phyloP scores from a whole-genome alignment of 1,140 invertebrate species.

The Chymomyza costata region DNA sequence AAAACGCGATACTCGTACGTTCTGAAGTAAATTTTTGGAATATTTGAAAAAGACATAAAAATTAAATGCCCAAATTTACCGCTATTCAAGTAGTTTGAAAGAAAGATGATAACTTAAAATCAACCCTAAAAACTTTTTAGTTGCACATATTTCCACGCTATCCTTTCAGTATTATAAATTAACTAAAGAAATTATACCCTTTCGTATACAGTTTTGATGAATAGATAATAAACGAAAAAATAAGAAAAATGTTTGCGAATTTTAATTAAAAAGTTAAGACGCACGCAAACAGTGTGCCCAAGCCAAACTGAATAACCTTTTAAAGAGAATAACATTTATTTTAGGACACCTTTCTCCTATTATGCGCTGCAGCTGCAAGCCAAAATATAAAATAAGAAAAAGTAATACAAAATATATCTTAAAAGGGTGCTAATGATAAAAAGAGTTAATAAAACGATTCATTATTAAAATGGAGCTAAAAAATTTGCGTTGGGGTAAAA shows the following conservation, averaged over 20 bases:
- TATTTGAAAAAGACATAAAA: too few relatives aligned
- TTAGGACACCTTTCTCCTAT: slow-evolving; percentile 46
- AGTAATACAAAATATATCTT: neutral
- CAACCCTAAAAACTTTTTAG: slow-evolving; percentile 3
- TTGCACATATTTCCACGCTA: slow-evolving; percentile 13
- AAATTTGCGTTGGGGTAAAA: neutral
- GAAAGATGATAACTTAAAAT: slow-evolving; percentile 1
- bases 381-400: neutral
- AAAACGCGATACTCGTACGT: too few relatives aligned
- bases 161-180: slow-evolving; percentile 17
- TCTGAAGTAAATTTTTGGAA: too few relatives aligned
- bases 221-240: slow-evolving; percentile 55
- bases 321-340: slow-evolving; percentile 42
- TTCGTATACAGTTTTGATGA: slow-evolving; percentile 28
- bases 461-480: slow-evolving; percentile 11
- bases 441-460: too few relatives aligned
- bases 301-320: slow-evolving; percentile 19
- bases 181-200: slow-evolving; percentile 32
- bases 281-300: neutral
- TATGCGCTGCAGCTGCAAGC: slow-evolving; percentile 35
- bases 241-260: slow-evolving; percentile 29
- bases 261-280: slow-evolving; percentile 46
- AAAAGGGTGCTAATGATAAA: slow-evolving; percentile 30
- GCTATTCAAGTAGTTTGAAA: too few relatives aligned
- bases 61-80: too few relatives aligned